Base-by-base conservation (phyloP, 2,888 invertebrate species). In the Andrena praecox region DNA sequence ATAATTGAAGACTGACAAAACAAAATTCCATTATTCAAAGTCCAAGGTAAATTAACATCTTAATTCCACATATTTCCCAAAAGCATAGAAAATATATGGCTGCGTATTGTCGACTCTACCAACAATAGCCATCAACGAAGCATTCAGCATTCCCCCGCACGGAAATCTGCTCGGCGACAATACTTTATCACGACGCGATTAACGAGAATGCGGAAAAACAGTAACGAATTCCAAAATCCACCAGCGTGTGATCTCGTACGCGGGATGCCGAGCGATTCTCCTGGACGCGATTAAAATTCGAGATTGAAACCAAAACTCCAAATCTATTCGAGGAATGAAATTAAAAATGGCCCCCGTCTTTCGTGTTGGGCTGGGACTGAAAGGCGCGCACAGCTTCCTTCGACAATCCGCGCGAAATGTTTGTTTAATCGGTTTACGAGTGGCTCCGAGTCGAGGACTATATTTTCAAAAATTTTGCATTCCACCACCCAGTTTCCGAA, bases 111-210 rank as follows among this genome's bases (percentile, higher is more conserved):
- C 24, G 33, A 35, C 16, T 56, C 27, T 27, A 27, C 16, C n/a
- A 12, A 69, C 24, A 35, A 56, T n/a, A 35, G 54, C 54, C 24
- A 29, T 10, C 31, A 35, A 16, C n/a, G 56, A 42, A 16, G 24
- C 68, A 35, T 48, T 31, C 59, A n/a, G 5, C 20, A 20, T 42
- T 33, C 3, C 10, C 8, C 8, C 33, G 1, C 2, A 2, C 48
- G 63, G 54, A 48, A 48, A 52, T 67, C 48, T 35, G 48, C 24
- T 7, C 4, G 0, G n/a, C 5, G 27, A 62, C 63, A 29, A 52
- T 56, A 56, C 68, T 78, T 74, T 54, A 35, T 68, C 54, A 42
- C n/a, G 54, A 12, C 35, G 27, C 42, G 42, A 59, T 50, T 60
- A 60, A 60, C n/a, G 12, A 3, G 50, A 42, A 59, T 24, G 35